Evolutionary conservation across 2,113 vertebrate genomes (phyloP), one percentile per base, ranked within the genome.

Genomic region (Sphyrna mokarran): DNA sequence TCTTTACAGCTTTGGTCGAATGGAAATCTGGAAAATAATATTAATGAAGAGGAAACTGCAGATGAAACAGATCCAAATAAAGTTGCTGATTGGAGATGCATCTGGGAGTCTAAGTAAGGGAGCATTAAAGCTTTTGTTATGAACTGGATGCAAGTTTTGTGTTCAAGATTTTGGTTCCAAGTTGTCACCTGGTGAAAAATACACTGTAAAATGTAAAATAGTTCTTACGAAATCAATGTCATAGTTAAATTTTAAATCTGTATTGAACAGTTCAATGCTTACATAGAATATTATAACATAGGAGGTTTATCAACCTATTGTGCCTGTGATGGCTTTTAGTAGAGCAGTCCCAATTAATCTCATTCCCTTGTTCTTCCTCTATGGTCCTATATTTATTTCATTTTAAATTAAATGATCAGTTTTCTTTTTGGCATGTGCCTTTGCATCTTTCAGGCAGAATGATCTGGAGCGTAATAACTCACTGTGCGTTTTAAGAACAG

Each of bases 51-150:
- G 96, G 97, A 95, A 95, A 63, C 43, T 96, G 97, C 96, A 95
- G 97, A 96, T 97, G 80, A 96, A 95, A 97, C 96, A 9, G 96
- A 96, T 72, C 96, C 96, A 96, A 96, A 96, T 96, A 96, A 96
- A 80, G 96, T 96, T 96, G 98, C 97, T 94, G 96, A 97, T 87
- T 99, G 99, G 99, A 98, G 96, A 37, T 98, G 99, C 96, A 98
- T 99, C 97, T 99, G 99, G 99, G 97, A 98, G 80, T 98, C 98
- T 98, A 99, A 98, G 99, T 99, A 98, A 98, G 99, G 95, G 80
- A 63, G 29, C 63, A 37, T 91, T 93, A 20, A 20, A 37, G 16
- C 18, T 20, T 93, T 72, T 96, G 33, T n/a, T 66, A 66, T 66
- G n/a, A 20, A 66, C 9, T 18, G 29, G 61, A 37, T 37, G 22